Evolutionary conservation across 2,113 vertebrate species (phyloP).

Genomic region (Podiceps cristatus): DNA sequence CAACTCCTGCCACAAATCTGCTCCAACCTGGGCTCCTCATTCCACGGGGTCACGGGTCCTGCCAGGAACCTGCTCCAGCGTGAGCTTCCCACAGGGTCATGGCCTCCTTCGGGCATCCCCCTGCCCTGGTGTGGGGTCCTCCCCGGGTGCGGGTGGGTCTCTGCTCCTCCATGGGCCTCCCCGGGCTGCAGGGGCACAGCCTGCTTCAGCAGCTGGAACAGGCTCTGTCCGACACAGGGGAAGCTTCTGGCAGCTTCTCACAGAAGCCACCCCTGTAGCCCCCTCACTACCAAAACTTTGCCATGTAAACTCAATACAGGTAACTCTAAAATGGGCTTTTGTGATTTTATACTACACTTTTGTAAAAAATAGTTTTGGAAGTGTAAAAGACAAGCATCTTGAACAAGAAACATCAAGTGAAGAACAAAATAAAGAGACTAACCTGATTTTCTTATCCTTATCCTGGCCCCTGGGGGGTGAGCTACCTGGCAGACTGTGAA

Average conservation of each 20-base stretch:
- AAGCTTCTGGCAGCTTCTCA: not conserved
- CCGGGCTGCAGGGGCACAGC: not conserved
- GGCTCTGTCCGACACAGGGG: not conserved
- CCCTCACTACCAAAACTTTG: not conserved
- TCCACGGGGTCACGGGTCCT: not conserved
- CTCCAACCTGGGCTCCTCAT: not conserved
- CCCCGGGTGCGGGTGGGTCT: not conserved
- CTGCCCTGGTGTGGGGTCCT: not conserved
- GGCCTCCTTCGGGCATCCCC: not conserved
- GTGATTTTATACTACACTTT: not conserved
- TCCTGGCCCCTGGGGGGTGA: not conserved
- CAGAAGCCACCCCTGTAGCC: not conserved
- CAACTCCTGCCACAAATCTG: not conserved
- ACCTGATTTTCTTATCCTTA: not conserved
- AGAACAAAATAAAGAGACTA: not conserved
- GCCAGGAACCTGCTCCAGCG: not conserved
- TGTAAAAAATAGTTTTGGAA: not conserved
- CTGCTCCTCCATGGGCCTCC: not conserved
- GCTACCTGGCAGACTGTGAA: not conserved
- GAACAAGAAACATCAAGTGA: not conserved
- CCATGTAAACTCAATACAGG: not conserved
- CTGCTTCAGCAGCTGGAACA: not conserved
- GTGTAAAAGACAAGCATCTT: not conserved
- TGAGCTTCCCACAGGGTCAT: not conserved
- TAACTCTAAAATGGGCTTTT: not conserved